Evolutionary conservation across 2,888 invertebrate species (phyloP).

Genomic region (Aporophyla nigra): DNA sequence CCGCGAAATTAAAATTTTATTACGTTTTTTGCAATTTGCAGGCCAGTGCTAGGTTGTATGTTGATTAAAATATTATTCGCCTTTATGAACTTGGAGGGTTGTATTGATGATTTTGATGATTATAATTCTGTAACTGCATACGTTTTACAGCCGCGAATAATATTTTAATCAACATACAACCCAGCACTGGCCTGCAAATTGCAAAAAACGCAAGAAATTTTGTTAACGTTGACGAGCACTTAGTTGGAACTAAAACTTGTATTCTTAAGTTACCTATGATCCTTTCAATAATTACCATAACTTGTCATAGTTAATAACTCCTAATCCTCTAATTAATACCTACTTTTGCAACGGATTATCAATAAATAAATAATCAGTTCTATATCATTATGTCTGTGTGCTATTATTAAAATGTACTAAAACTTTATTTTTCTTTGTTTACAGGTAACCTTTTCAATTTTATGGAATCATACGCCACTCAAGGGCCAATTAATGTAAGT

Average conservation of each 20-base stretch:
- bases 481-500: constrained; percentile 24
- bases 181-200: too few relatives aligned
- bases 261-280: background rate
- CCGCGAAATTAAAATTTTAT: too few relatives aligned
- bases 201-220: too few relatives aligned
- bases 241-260: background rate
- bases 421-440: constrained; percentile 44
- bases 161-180: too few relatives aligned
- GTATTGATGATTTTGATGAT: too few relatives aligned
- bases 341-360: background rate
- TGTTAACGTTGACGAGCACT: background rate
- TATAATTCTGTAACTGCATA: too few relatives aligned
- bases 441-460: constrained; percentile 56
- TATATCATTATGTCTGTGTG: background rate
- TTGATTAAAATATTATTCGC: too few relatives aligned
- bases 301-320: background rate
- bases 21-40: too few relatives aligned
- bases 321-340: background rate
- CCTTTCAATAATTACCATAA: constrained; percentile 2
- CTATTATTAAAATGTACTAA: constrained; percentile 17
- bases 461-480: constrained; percentile 17
- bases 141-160: too few relatives aligned
- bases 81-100: too few relatives aligned
- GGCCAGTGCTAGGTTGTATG: too few relatives aligned
- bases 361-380: background rate